Conservation (phyloP, 2,113 vertebrate species). For the Acinonyx jubatus region DNA sequence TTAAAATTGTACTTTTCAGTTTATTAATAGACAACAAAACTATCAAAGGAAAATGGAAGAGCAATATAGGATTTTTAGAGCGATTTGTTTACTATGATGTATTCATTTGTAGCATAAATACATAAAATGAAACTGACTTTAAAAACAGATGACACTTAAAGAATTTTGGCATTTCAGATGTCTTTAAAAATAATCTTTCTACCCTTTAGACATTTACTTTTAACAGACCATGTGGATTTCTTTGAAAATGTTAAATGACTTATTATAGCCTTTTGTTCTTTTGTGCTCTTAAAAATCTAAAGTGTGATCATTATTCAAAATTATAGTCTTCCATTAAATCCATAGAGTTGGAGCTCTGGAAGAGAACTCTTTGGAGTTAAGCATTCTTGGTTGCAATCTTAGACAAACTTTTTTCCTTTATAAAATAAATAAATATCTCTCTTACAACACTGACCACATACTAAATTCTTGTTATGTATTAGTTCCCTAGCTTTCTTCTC, state of each 20-base stretch:
- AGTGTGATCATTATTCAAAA: constrained; percentile 23
- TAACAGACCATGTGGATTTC: background rate
- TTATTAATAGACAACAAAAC: background rate
- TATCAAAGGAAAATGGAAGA: constrained; percentile 30
- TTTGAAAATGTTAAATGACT: constrained; percentile 32
- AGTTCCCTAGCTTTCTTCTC: background rate
- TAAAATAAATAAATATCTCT: background rate
- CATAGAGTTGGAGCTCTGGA: background rate
- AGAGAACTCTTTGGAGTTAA: background rate
- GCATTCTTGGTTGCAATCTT: background rate
- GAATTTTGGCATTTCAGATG: constrained; percentile 13
- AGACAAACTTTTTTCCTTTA: background rate
- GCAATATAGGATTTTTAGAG: background rate
- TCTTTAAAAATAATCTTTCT: constrained; percentile 36
- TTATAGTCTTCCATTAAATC: background rate
- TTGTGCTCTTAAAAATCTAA: constrained; percentile 13
- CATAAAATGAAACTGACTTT: constrained; percentile 25
- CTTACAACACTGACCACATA: background rate
- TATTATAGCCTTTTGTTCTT: constrained; percentile 47
- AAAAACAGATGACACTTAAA: background rate
- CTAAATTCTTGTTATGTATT: background rate
- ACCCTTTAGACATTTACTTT: constrained; percentile 44
- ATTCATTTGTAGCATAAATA: background rate
- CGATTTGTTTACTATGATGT: constrained; percentile 2
- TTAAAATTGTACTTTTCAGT: background rate